phyloP scores from a whole-genome alignment of 1,140 invertebrate species.

The Belonocnema kinseyi region DNA sequence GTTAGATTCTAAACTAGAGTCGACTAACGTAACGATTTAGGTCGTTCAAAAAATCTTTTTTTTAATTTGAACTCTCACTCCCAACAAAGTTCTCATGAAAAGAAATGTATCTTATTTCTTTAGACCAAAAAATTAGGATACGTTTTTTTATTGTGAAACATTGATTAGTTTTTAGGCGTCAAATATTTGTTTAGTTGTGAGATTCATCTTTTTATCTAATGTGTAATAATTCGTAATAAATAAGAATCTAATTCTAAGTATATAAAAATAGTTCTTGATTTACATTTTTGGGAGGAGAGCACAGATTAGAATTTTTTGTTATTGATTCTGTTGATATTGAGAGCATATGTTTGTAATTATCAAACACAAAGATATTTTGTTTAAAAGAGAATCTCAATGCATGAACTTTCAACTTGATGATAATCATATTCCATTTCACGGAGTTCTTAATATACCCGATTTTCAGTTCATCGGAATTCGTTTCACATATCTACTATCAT shows the following conservation, averaged over 20 bases:
- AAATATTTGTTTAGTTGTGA: no score
- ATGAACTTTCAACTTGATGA: not conserved
- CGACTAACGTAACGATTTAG: not conserved
- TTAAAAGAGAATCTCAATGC: not conserved
- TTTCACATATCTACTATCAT: no score
- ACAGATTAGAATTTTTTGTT: not conserved
- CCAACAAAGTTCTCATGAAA: not conserved
- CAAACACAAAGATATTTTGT: not conserved
- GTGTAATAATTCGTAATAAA: no score
- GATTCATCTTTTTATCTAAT: no score
- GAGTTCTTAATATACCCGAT: not conserved
- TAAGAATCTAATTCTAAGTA: not conserved
- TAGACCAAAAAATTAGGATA: not conserved
- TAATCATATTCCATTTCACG: not conserved
- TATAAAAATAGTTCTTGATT: not conserved
- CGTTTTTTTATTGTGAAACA: not conserved
- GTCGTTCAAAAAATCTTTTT: slow-evolving; percentile 1
- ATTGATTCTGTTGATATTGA: not conserved
- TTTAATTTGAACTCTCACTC: slow-evolving; percentile 14
- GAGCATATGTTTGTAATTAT: not conserved
- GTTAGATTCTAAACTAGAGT: not conserved
- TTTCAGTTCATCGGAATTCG: not conserved
- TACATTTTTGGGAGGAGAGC: not conserved
- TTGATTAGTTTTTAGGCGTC: no score
- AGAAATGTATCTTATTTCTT: not conserved